These are phyloP conservation scores for Alloplasta piceator DNA, from an alignment of 2,888 invertebrate genomes.

Conservation along the genomic window DNA sequence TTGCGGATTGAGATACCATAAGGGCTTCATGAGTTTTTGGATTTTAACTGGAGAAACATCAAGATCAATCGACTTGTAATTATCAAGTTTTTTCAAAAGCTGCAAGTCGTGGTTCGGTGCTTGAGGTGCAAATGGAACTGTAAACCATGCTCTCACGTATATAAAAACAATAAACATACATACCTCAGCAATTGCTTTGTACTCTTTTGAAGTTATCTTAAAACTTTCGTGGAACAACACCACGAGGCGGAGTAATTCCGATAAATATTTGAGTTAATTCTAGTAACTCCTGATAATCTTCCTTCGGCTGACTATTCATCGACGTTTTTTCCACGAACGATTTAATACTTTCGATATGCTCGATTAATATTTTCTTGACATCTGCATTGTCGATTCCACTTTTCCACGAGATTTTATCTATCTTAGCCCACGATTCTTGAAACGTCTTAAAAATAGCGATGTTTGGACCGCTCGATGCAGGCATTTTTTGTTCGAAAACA, in stretches of 20 bases:
- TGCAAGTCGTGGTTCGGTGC: slow-evolving; percentile 49
- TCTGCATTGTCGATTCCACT: too few species aligned
- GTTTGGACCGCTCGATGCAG: too few species aligned
- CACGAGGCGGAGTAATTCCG: slow-evolving; percentile 48
- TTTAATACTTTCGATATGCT: too few species aligned
- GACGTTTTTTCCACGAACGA: slow-evolving; percentile 28
- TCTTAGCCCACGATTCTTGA: too few species aligned
- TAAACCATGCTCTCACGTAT: slow-evolving; percentile 54
- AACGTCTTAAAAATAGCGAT: too few species aligned
- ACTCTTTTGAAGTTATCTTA: slow-evolving; percentile 35
- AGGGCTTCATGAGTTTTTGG: slow-evolving; percentile 40
- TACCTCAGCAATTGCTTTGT: slow-evolving; percentile 32
- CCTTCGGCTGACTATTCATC: slow-evolving; percentile 49
- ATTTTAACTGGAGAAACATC: slow-evolving; percentile 43
- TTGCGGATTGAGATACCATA: slow-evolving; percentile 41
- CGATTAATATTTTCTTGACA: too few species aligned
- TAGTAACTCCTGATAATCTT: slow-evolving; percentile 62
- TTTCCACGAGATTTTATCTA: too few species aligned
- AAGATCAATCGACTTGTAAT: slow-evolving; percentile 41
- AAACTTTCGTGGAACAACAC: slow-evolving; percentile 51
- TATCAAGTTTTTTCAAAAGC: slow-evolving; percentile 48
- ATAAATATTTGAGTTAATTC: slow-evolving; percentile 58
- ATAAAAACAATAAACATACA: slow-evolving; percentile 54
- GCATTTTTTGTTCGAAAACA: too few species aligned
- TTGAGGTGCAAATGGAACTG: slow-evolving; percentile 37